Evolutionary conservation across 2,113 vertebrate species (phyloP).

Genomic region (Polypterus senegalus): DNA sequence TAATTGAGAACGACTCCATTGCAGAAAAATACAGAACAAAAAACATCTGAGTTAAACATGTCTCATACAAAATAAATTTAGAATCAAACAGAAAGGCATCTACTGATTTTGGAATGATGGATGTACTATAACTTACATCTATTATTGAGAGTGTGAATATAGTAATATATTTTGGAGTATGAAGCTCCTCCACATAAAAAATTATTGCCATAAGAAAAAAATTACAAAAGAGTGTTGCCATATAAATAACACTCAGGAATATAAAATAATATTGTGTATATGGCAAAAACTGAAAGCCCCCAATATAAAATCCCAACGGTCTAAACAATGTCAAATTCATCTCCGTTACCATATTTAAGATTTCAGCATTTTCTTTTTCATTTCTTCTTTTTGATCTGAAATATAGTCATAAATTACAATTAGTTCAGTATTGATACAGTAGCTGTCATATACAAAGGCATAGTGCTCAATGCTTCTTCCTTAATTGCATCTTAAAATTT

Average conservation of each 20-base stretch:
- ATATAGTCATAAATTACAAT: too few relatives aligned
- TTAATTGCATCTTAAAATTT: too few relatives aligned
- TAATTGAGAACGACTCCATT: slow-evolving; percentile 34
- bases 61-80: slow-evolving; percentile 35
- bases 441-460: too few relatives aligned
- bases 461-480: too few relatives aligned
- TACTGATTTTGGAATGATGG: slow-evolving; percentile 39
- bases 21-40: slow-evolving; percentile 23
- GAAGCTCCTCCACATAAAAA: slow-evolving; percentile 23
- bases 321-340: slow-evolving; percentile 16
- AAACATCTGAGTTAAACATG: slow-evolving; percentile 38
- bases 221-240: slow-evolving; percentile 33
- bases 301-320: slow-evolving; percentile 42
- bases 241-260: slow-evolving; percentile 33
- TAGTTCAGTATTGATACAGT: too few relatives aligned
- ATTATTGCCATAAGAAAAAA: slow-evolving; percentile 30
- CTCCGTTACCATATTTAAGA: background rate
- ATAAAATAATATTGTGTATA: slow-evolving; percentile 31
- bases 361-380: too few relatives aligned
- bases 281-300: slow-evolving; percentile 26
- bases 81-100: slow-evolving; percentile 31
- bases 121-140: slow-evolving; percentile 30
- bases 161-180: slow-evolving; percentile 41
- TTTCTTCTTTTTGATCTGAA: too few relatives aligned
- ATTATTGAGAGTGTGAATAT: slow-evolving; percentile 38